Base-by-base conservation (phyloP, 2,888 invertebrate genomes). In the Spisula subtruncata region DNA sequence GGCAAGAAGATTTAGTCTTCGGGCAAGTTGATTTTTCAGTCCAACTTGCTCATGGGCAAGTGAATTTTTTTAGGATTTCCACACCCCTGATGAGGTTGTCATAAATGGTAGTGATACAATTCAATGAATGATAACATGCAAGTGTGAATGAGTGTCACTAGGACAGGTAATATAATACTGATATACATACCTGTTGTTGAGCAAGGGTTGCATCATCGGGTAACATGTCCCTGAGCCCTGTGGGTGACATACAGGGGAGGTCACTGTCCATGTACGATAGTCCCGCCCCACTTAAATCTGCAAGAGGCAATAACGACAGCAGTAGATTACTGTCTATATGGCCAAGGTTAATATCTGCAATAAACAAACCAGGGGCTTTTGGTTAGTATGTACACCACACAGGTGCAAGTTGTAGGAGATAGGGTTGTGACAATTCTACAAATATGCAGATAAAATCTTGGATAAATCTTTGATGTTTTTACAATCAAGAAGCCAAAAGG, bases 201-300 rank as follows among this genome's bases (percentile, higher is more conserved):
- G 95, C 95, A 29, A 95, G 92, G 0, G 93, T 92, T 14, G 94
- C 94, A 87, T 95, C 96, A 85, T 95, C 95, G 18, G 94, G 84
- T 66, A 93, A 89, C 46, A 90, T 85, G 66, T 93, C 93, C 80
- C 89, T 88, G 79, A 93, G 85, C 75, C 93, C 94, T 8, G 90
- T 88, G 20, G 92, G 92, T 16, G 93, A 90, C 81, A 92, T 91
- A 60, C 91, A 88, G 18, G 93, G 89, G 83, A 92, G 89, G 81
- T 95, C 95, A 88, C 92, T 93, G 91, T 95, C 95, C 84, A 95
- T 95, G 86, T 94, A 95, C n/a, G 93, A 91, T 32, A 95, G 85
- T 85, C 93, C 92, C 85, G 95, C 93, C 85, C 95, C 93, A 83
- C 91, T 92, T 14, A 94, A 86, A 92, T 94, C 94, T 94, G 94